These are phyloP conservation scores for Linnaemya vulpina DNA, from an alignment of 2,888 invertebrate species.

Conservation along the genomic window DNA sequence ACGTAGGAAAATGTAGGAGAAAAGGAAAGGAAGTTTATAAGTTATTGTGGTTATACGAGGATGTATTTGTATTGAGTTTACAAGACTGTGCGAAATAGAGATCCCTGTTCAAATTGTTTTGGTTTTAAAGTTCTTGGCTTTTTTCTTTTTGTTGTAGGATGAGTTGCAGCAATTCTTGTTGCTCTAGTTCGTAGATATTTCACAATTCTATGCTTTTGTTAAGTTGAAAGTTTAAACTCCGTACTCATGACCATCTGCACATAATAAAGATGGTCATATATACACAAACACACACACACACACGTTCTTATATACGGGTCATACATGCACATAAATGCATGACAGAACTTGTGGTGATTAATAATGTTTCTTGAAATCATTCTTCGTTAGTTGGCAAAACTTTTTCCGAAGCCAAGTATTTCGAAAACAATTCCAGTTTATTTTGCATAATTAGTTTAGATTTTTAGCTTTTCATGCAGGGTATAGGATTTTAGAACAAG, in stretches of 20 bases:
- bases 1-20: neutral
- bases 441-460: conserved; percentile 21
- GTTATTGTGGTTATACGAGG: neutral
- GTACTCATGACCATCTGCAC: conserved; percentile 21
- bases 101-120: conserved; percentile 41
- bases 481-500: neutral
- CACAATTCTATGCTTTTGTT: neutral
- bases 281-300: neutral
- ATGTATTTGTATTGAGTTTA: conserved; percentile 20
- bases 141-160: conserved; percentile 20
- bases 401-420: neutral
- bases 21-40: neutral
- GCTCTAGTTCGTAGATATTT: neutral
- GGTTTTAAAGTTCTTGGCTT: neutral
- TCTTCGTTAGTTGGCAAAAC: neutral
- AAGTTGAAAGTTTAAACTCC: neutral
- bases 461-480: neutral
- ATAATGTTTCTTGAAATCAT: conserved; percentile 29
- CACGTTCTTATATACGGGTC: too few species aligned
- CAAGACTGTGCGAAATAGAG: conserved; percentile 43
- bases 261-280: conserved; percentile 11
- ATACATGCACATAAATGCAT: neutral
- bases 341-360: conserved; percentile 48
- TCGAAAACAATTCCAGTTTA: conserved; percentile 26
- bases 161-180: conserved; percentile 21